These are phyloP conservation scores for Molossus molossus DNA, from an alignment of 2,797 vertebrate species.

Conservation along the genomic window DNA sequence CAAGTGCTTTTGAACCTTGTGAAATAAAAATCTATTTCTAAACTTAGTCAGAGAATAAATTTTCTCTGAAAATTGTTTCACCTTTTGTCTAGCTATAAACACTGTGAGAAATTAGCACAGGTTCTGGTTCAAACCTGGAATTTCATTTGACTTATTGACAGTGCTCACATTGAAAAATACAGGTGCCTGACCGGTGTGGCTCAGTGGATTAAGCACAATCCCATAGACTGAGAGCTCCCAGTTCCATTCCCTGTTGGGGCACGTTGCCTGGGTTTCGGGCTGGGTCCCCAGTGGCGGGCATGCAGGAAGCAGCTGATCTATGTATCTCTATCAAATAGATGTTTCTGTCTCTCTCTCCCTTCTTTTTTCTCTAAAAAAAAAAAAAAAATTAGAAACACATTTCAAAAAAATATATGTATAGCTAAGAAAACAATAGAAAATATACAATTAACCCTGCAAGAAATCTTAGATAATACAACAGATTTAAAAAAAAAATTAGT, in stretches of 20 bases:
- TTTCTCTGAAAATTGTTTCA: not conserved
- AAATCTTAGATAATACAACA: not conserved
- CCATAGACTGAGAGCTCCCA: too few relatives aligned
- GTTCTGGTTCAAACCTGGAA: constrained; percentile 21
- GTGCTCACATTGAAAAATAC: not conserved
- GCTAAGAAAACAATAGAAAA: not conserved
- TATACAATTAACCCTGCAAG: not conserved
- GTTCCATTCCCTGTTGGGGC: too few relatives aligned
- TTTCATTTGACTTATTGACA: not conserved
- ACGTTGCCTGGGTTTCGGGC: too few relatives aligned
- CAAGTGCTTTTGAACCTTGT: not conserved
- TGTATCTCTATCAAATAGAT: too few relatives aligned
- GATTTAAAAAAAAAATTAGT: not conserved
- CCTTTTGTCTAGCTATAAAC: not conserved
- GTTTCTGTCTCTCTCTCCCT: too few relatives aligned
- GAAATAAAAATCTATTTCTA: constrained; percentile 47
- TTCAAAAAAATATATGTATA: not conserved
- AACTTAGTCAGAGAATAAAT: not conserved
- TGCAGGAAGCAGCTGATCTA: too few relatives aligned
- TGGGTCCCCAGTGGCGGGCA: too few relatives aligned
- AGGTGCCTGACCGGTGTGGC: not conserved
- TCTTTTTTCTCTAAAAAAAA: too few relatives aligned
- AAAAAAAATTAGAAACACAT: too few relatives aligned
- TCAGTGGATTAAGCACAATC: too few relatives aligned
- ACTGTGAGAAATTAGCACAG: not conserved